phyloP scores from a whole-genome alignment of 2,888 invertebrate genomes.

The Torymus texanus region DNA sequence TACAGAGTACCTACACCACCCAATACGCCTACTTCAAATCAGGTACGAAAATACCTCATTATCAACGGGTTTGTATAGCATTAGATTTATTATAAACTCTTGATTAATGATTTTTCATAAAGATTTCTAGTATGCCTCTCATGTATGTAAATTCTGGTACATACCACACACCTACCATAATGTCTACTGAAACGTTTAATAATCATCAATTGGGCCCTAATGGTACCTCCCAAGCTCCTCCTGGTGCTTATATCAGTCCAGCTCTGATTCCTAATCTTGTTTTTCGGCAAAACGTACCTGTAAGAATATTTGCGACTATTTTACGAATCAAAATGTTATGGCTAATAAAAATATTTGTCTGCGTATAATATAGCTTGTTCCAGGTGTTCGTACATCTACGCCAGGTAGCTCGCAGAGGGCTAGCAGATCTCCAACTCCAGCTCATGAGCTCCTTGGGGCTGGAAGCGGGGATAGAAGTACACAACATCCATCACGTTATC shows the following conservation, averaged over 20 bases:
- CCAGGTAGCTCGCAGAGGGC: conserved; percentile 71
- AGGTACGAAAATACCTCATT: conserved; percentile 57
- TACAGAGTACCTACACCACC: conserved; percentile 73
- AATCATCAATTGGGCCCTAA: conserved; percentile 69
- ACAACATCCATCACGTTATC: conserved; percentile 72
- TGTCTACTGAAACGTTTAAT: conserved; percentile 68
- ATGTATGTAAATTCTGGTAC: conserved; percentile 73
- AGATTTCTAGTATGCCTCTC: conserved; percentile 71
- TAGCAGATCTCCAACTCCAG: conserved; percentile 72
- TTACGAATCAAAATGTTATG: neutral
- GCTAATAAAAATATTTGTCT: neutral
- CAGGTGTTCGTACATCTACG: conserved; percentile 70
- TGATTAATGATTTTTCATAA: conserved; percentile 33
- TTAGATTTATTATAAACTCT: neutral
- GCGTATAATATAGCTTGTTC: conserved; percentile 62
- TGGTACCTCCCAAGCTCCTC: conserved; percentile 68
- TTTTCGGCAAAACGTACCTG: conserved; percentile 73
- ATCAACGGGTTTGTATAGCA: no score
- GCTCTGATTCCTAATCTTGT: conserved; percentile 71
- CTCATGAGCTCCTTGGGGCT: conserved; percentile 70
- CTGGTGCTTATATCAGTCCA: conserved; percentile 70
- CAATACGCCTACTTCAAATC: conserved; percentile 71
- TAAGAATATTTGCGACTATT: conserved; percentile 56
- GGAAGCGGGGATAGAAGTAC: conserved; percentile 70
- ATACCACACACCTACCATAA: conserved; percentile 69